phyloP scores from a whole-genome alignment of 2,888 invertebrate genomes.

The Protonemura montana region DNA sequence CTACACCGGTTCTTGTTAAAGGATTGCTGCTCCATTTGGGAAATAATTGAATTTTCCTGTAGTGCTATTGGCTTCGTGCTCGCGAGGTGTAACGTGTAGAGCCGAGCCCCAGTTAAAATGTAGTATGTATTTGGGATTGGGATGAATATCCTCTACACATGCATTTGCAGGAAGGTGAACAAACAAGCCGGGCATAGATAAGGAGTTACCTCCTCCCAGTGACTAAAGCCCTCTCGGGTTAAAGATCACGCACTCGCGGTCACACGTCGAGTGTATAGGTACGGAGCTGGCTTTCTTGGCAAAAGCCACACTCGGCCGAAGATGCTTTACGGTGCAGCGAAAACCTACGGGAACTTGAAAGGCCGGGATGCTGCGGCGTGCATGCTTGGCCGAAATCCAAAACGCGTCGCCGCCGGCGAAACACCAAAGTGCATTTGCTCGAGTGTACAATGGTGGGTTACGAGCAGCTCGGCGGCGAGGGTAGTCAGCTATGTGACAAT shows the following conservation, averaged over 20 bases:
- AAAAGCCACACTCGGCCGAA: background rate
- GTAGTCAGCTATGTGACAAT: background rate
- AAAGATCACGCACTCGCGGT: background rate
- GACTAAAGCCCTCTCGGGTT: background rate
- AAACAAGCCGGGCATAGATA: background rate
- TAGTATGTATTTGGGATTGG: too few relatives aligned
- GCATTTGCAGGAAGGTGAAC: background rate
- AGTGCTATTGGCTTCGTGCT: background rate
- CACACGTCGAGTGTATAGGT: background rate
- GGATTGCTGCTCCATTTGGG: background rate
- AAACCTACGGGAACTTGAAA: background rate
- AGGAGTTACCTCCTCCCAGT: background rate
- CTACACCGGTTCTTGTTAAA: background rate
- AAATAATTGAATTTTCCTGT: background rate
- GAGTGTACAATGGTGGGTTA: background rate
- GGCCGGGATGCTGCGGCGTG: background rate
- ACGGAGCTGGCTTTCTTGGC: background rate
- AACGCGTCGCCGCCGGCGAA: background rate
- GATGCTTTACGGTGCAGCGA: background rate
- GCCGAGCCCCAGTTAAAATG: background rate
- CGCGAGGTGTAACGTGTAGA: background rate
- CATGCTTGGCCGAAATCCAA: slow-evolving; percentile 7
- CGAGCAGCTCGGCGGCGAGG: background rate
- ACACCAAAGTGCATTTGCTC: background rate
- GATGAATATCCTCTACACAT: too few relatives aligned